Conservation (phyloP, 2,888 invertebrate genomes). For the Nephrotoma flavescens region DNA sequence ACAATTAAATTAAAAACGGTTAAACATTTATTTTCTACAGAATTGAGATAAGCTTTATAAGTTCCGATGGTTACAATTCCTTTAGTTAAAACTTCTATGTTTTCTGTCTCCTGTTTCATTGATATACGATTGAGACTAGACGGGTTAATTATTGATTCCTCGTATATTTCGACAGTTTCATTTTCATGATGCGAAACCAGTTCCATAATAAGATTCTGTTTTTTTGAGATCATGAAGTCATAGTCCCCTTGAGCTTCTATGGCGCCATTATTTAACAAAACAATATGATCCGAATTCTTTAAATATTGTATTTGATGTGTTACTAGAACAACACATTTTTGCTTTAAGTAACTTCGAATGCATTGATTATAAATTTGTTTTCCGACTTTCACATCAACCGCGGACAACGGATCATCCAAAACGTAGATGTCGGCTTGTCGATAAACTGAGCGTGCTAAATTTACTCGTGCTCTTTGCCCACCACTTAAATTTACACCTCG, state of each 20-base stretch:
- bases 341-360: slow-evolving; percentile 39
- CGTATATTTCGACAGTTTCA: not conserved
- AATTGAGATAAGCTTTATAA: slow-evolving; percentile 39
- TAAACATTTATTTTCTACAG: slow-evolving; percentile 38
- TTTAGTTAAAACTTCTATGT: slow-evolving; percentile 42
- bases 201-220: slow-evolving; percentile 30
- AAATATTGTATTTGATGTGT: slow-evolving; percentile 55
- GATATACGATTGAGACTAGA: not conserved
- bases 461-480: slow-evolving; percentile 62
- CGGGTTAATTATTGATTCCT: slow-evolving; percentile 9
- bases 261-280: slow-evolving; percentile 37
- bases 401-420: slow-evolving; percentile 63
- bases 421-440: slow-evolving; percentile 59
- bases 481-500: slow-evolving; percentile 57
- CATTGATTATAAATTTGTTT: slow-evolving; percentile 62
- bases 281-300: slow-evolving; percentile 36
- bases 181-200: slow-evolving; percentile 20
- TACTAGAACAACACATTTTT: slow-evolving; percentile 53
- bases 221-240: slow-evolving; percentile 37
- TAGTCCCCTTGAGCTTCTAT: slow-evolving; percentile 28
- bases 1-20: slow-evolving; percentile 35
- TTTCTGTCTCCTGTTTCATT: slow-evolving; percentile 31
- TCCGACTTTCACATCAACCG: slow-evolving; percentile 64
- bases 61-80: slow-evolving; percentile 47
- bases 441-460: slow-evolving; percentile 61